phyloP scores from a whole-genome alignment of 2,797 vertebrate species.

The Neoniphon sammara region DNA sequence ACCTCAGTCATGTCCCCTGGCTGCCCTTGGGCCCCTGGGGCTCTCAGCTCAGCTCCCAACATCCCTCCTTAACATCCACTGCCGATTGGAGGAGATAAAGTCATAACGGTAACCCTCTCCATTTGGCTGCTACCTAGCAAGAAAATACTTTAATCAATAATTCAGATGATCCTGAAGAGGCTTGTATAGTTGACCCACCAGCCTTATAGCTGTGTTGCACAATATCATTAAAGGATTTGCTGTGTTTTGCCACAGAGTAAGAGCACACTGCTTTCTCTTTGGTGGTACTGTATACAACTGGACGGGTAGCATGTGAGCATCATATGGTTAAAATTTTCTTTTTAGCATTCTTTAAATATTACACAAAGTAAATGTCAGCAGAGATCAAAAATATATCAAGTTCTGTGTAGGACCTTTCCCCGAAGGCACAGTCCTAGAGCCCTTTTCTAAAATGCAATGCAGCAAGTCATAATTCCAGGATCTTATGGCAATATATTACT shows the following conservation, averaged over 20 bases:
- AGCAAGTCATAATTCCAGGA: slow-evolving; percentile 63
- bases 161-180: slow-evolving; percentile 61
- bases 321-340: slow-evolving; percentile 24
- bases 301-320: slow-evolving; percentile 23
- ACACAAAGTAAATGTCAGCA: slow-evolving; percentile 53
- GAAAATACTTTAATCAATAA: slow-evolving; percentile 76
- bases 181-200: slow-evolving; percentile 52
- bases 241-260: slow-evolving; percentile 47
- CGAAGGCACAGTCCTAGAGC: slow-evolving; percentile 50
- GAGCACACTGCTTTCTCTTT: slow-evolving; percentile 38
- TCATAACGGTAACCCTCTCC: slow-evolving; percentile 48
- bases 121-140: slow-evolving; percentile 64
- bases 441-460: slow-evolving; percentile 45
- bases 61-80: slow-evolving; percentile 52
- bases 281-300: slow-evolving; percentile 27
- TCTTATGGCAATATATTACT: slow-evolving; percentile 63
- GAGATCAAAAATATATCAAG: slow-evolving; percentile 53
- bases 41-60: slow-evolving; percentile 59
- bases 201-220: slow-evolving; percentile 58
- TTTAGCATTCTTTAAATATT: slow-evolving; percentile 27
- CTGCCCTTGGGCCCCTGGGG: slow-evolving; percentile 72
- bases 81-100: slow-evolving; percentile 50
- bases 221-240: slow-evolving; percentile 43
- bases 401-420: slow-evolving; percentile 27
- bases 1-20: slow-evolving; percentile 72